Conservation (phyloP, 1,140 invertebrate species). For the Aleiodes sp. region DNA sequence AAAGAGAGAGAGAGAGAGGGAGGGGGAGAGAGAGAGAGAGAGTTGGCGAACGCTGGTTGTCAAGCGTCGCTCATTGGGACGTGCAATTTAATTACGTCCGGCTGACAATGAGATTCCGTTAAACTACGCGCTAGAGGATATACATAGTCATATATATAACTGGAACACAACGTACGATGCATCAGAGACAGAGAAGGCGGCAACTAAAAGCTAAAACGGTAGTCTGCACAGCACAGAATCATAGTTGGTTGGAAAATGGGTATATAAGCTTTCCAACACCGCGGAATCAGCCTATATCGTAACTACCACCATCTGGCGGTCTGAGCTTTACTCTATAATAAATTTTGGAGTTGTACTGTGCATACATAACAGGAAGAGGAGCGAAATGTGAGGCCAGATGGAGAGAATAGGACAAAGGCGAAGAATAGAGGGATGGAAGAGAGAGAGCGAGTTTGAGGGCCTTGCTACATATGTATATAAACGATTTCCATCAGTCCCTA, state of each 20-base stretch:
- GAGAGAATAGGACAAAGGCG: background rate
- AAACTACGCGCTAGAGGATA: conserved; percentile 13
- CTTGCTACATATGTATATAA: background rate
- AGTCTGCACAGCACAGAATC: conserved; percentile 2
- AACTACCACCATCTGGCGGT: background rate
- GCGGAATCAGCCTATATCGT: conserved; percentile 6
- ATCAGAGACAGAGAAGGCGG: conserved; percentile 1
- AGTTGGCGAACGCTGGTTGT: background rate
- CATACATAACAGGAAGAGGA: conserved; percentile 1
- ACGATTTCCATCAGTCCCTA: background rate
- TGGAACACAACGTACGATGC: background rate
- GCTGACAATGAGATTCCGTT: conserved; percentile 17
- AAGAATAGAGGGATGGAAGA: background rate
- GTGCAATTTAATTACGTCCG: conserved; percentile 17
- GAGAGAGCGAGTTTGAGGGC: background rate
- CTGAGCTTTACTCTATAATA: background rate
- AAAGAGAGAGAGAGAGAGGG: too few species aligned
- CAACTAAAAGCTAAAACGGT: background rate
- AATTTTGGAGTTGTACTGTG: background rate
- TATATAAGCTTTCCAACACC: conserved; percentile 6
- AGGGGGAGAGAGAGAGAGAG: too few species aligned
- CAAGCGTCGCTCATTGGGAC: conserved; percentile 15
- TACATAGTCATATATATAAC: conserved; percentile 10
- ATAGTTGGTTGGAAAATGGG: background rate
- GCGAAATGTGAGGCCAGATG: too few species aligned